Evolutionary conservation across 2,113 vertebrate species (phyloP).

Genomic region (Alligator mississippiensis): DNA sequence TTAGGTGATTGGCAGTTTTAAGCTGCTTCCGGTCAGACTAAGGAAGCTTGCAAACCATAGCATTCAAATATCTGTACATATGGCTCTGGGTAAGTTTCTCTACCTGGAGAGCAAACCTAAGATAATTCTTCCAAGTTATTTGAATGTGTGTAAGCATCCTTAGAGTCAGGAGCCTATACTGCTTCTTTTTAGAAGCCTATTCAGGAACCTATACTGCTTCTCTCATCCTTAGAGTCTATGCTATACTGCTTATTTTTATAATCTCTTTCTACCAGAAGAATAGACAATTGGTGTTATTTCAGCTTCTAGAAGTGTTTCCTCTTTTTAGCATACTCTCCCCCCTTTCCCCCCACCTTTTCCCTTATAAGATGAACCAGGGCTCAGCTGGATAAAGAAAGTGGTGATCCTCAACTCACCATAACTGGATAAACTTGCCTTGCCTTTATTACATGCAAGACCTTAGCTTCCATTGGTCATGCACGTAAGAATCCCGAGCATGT

Average conservation of each 20-base stretch:
- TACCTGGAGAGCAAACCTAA: no score
- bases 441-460: background rate
- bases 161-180: background rate
- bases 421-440: background rate
- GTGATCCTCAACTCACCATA: background rate
- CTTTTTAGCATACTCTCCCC: background rate
- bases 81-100: no score
- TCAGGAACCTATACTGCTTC: no score
- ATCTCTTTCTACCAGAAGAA: background rate
- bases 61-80: no score
- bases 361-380: background rate
- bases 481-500: background rate
- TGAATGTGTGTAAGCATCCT: background rate
- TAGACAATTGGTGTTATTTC: background rate
- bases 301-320: background rate
- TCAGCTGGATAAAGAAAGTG: background rate
- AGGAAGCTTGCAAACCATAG: no score
- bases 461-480: background rate
- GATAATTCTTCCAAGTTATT: no score
- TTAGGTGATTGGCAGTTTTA: background rate
- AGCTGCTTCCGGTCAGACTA: background rate
- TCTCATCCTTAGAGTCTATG: no score
- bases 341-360: fast-evolving
- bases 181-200: no score
- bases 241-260: background rate